phyloP scores from a whole-genome alignment of 2,113 vertebrate genomes.

The Hemiprocne comata region DNA sequence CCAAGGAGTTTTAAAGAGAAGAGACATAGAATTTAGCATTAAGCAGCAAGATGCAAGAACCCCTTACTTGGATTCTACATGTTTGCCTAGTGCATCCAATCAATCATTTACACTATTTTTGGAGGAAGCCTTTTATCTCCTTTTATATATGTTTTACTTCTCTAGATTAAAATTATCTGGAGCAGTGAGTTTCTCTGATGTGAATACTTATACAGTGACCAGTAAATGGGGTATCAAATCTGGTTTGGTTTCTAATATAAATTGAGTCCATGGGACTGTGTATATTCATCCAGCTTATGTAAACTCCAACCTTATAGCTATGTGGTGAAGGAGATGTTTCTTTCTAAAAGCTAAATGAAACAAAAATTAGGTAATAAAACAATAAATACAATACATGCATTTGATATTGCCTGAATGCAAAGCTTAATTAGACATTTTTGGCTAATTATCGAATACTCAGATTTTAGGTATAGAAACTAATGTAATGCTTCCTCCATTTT shows the following conservation, averaged over 20 bases:
- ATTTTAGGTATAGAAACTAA: background rate
- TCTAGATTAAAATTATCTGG: background rate
- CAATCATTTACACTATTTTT: background rate
- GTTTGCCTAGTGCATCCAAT: background rate
- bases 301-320: background rate
- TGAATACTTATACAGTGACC: background rate
- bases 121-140: background rate
- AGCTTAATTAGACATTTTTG: background rate
- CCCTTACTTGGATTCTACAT: background rate
- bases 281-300: background rate
- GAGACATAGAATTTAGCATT: background rate
- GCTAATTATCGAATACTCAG: background rate
- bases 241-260: background rate
- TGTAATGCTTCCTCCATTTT: conserved; percentile 9
- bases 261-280: background rate
- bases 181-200: background rate
- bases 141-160: background rate
- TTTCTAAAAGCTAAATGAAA: background rate
- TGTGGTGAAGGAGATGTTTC: background rate
- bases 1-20: background rate
- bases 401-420: background rate
- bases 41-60: background rate
- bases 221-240: background rate
- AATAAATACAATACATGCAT: background rate
- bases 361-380: background rate